Evolutionary conservation across 2,888 invertebrate species (phyloP), one percentile per base, ranked within the genome.

Genomic region (Magallana nippona): DNA sequence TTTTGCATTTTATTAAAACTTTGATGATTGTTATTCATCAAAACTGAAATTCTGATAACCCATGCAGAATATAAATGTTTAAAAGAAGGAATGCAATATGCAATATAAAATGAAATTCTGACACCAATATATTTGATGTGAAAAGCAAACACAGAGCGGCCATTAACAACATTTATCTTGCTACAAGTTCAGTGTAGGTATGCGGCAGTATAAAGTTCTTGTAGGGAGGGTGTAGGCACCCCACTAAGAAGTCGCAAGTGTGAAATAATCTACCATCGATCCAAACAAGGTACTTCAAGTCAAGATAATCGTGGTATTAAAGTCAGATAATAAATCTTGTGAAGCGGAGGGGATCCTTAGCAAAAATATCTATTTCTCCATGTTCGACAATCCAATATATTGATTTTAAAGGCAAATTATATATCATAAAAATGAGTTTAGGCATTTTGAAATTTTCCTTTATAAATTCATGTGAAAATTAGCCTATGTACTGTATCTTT

Each of bases 311-410:
- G 32, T 27, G 22, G 71, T 71, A 71, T 71, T 71, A 71, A 71
- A 71, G 71, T 71, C 71, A 71, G 71, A 71, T 71, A 19, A 71
- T 71, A 71, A 71, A 71, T 71, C 71, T 71, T 71, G 71, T 22
- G 71, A 71, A 71, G 22, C 22, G 8, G 44, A 71, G 71, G 71
- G 22, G 71, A 71, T 71, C 71, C 32, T 71, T 32, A 71, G 71
- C 71, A 27, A 71, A 71, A 71, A 71, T 71, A 71, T 71, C 71
- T 27, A 71, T 71, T 71, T 13, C 27, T 71, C 71, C 71, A 27
- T 71, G 71, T 71, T 27, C 22, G 32, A 13, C 27, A 27, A 15
- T 71, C 0, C 15, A 11, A 71, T 27, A 15, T 71, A 71, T 71
- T 71, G 71, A 71, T 71, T 71, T 71, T 71, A 11, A 71, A 27